Base-by-base conservation (phyloP, 2,113 vertebrate species). In the Planiliza haematocheilus region DNA sequence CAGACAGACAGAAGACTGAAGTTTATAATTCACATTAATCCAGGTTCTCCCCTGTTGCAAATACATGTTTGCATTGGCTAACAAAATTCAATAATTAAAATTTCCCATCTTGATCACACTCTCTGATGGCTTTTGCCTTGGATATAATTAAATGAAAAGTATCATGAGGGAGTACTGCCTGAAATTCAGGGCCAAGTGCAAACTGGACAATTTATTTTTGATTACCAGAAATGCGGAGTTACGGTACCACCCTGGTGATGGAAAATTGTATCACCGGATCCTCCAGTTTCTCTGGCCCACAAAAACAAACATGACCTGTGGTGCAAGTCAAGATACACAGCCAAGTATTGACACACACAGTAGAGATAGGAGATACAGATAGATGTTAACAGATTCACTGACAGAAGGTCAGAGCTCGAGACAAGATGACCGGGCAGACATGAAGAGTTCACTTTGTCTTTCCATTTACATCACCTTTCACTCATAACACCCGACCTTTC, bases 401-500 rank as follows among this genome's bases (percentile, higher is more conserved):
- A 50, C 14, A 24, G 18, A 70, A 34, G 43, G 43, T 61, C 36
- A 55, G 1, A 21, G n/a, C 55, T 30, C 37, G 24, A 53, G 53
- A 13, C 45, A 21, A 12, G 53, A 48, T n/a, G 36, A 21, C 43
- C 49, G 21, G 67, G 63, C 30, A 20, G 37, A 73, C 34, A 18
- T 10, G 5, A 20, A 36, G 13, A 45, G 10, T 50, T 52, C 12
- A 9, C n/a, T 14, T 66, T 34, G 38, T 2, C 37, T 65, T 73
- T 64, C 9, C 17, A 51, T 51, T 34, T 14, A 24, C 57, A 38
- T 70, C 62, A 69, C 36, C 21, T 89, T 77, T 86, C 61, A 56
- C 37, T 46, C 8, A 20, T 21, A 43, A 41, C 45, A 53, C 43
- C 20, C 71, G 36, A 69, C 53, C 41, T 71, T 38, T 74, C 64